Evolutionary conservation across 2,888 invertebrate species (phyloP).

Genomic region (Oxytorus armatus): DNA sequence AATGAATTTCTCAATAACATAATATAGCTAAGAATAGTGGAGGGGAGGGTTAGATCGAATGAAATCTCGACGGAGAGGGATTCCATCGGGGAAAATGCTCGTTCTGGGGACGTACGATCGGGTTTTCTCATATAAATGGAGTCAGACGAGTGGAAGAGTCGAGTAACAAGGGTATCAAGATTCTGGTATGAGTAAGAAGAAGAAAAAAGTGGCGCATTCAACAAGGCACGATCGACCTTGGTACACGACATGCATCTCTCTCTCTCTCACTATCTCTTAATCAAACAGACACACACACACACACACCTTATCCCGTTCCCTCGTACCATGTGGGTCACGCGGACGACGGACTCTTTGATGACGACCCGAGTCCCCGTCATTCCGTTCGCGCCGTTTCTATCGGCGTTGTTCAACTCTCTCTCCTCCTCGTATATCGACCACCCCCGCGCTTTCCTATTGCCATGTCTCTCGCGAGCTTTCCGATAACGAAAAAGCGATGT

Average conservation of each 20-base stretch:
- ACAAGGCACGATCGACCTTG: constrained; percentile 74
- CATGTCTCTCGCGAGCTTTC: neutral
- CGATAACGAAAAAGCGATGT: constrained; percentile 8
- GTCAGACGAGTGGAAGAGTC: constrained; percentile 5
- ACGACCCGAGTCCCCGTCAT: constrained; percentile 37
- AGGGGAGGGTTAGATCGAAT: no score
- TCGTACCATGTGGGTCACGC: constrained; percentile 70
- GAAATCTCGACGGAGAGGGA: neutral
- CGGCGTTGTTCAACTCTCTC: constrained; percentile 46
- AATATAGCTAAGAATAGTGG: neutral
- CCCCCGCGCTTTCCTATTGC: neutral
- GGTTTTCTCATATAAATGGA: neutral
- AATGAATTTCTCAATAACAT: neutral
- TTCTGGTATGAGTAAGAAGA: constrained; percentile 23
- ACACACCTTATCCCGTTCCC: constrained; percentile 36
- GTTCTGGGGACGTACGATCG: neutral
- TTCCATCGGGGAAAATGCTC: neutral
- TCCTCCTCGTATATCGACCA: neutral
- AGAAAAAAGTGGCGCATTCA: constrained; percentile 68
- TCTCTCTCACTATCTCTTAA: constrained; percentile 46
- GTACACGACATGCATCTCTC: constrained; percentile 74
- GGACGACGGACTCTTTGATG: constrained; percentile 67
- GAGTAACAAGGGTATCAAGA: constrained; percentile 25
- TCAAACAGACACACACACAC: constrained; percentile 28
- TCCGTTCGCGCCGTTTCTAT: constrained; percentile 36